Conservation (phyloP, 2,888 invertebrate species). For the Syrphus vitripennis region DNA sequence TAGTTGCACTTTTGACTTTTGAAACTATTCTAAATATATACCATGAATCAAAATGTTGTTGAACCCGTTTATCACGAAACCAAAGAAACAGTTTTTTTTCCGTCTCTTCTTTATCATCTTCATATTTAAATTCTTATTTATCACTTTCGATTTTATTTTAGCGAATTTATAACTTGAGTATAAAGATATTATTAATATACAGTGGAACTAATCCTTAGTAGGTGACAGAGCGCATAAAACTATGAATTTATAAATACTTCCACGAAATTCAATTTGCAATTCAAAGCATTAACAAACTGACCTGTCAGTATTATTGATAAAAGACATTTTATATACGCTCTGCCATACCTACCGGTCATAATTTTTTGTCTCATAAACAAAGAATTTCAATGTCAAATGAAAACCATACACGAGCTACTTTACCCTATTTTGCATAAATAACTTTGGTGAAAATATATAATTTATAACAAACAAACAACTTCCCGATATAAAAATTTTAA, state of each 20-base stretch:
- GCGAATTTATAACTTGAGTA: neutral
- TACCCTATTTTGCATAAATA: constrained; percentile 41
- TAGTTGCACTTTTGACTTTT: too few species aligned
- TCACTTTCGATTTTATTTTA: neutral
- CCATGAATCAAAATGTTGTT: too few species aligned
- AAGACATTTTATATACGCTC: neutral
- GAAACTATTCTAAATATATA: too few species aligned
- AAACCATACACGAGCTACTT: neutral
- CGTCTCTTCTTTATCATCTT: too few species aligned
- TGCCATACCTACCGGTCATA: neutral
- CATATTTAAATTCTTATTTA: too few species aligned
- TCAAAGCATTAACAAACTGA: neutral
- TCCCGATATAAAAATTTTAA: neutral
- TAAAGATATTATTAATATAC: neutral
- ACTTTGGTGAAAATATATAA: constrained; percentile 30
- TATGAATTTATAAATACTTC: neutral
- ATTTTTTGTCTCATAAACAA: constrained; percentile 28
- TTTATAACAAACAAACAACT: constrained; percentile 3
- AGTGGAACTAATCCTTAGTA: neutral
- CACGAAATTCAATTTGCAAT: constrained; percentile 3
- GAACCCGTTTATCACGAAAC: too few species aligned
- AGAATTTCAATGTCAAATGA: constrained; percentile 9
- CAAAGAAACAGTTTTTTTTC: too few species aligned
- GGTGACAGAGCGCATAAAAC: neutral
- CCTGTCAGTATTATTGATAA: neutral